Conservation (phyloP, 64 coral and sea anemone species). For the Trachythela sp. region DNA sequence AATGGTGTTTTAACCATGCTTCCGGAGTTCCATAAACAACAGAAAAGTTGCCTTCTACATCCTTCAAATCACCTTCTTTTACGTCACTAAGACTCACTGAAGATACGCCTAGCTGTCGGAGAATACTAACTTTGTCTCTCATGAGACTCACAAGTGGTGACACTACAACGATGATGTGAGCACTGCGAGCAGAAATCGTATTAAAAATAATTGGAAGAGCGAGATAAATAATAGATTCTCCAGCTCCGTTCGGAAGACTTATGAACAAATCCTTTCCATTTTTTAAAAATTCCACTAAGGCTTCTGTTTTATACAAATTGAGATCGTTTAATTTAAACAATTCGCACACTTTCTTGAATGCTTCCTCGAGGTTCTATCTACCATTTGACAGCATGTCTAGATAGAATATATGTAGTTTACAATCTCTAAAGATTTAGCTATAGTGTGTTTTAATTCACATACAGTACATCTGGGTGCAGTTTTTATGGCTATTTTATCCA, state of each 20-base stretch:
- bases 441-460: too few species aligned
- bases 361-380: too few species aligned
- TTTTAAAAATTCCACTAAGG: constrained; percentile 11
- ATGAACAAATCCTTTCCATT: constrained; percentile 38
- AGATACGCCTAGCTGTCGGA: constrained; percentile 29
- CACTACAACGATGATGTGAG: constrained; percentile 45
- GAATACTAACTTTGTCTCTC: constrained; percentile 28
- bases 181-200: neutral
- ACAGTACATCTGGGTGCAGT: too few species aligned
- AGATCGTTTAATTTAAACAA: neutral
- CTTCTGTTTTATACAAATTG: constrained; percentile 28
- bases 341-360: constrained; percentile 7
- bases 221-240: constrained; percentile 38
- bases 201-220: constrained; percentile 46
- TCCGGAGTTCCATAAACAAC: constrained; percentile 50
- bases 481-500: too few species aligned
- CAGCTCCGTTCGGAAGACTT: constrained; percentile 24
- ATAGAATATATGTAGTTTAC: too few species aligned
- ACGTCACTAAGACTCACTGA: constrained; percentile 32
- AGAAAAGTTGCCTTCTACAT: constrained; percentile 30
- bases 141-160: constrained; percentile 43
- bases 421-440: too few species aligned
- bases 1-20: constrained; percentile 16
- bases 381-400: too few species aligned
- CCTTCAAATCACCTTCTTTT: neutral